These are phyloP conservation scores for Rhaphigaster nebulosa DNA, from an alignment of 2,888 invertebrate species.

Conservation along the genomic window DNA sequence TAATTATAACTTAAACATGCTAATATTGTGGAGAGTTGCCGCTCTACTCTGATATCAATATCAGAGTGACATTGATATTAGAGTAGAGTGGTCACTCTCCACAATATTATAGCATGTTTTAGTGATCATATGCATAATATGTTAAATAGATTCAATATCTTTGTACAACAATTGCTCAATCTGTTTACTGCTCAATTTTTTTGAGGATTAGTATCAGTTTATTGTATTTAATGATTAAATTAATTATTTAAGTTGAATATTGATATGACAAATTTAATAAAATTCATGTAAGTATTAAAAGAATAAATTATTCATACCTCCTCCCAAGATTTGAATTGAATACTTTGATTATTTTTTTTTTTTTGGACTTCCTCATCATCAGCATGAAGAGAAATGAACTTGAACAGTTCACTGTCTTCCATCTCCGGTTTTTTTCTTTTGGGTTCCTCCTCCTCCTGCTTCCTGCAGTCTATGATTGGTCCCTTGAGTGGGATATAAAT, in stretches of 20 bases:
- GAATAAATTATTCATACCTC: constrained; percentile 36
- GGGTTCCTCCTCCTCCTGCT: constrained; percentile 59
- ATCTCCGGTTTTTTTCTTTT: constrained; percentile 60
- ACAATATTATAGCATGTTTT: too few species aligned
- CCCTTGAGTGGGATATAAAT: constrained; percentile 71
- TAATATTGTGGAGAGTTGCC: too few species aligned
- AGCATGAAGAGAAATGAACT: constrained; percentile 65
- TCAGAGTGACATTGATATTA: too few species aligned
- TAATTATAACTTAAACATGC: too few species aligned
- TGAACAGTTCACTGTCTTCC: constrained; percentile 64
- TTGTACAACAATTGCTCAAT: too few species aligned
- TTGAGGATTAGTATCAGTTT: too few species aligned
- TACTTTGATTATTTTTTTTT: constrained; percentile 61
- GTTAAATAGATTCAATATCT: too few species aligned
- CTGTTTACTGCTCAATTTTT: too few species aligned
- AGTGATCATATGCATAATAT: too few species aligned
- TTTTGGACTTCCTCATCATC: constrained; percentile 63
- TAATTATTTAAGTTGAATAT: background rate
- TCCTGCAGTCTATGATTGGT: constrained; percentile 66
- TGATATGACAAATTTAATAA: background rate
- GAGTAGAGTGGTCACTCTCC: too few species aligned
- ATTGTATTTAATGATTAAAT: background rate
- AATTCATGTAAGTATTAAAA: background rate
- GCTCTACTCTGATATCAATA: too few species aligned
- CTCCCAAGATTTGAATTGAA: constrained; percentile 62